Evolutionary conservation across 2,888 invertebrate genomes (phyloP), one percentile per base, ranked within the genome.

Genomic region (Rhabditoides inermis): DNA sequence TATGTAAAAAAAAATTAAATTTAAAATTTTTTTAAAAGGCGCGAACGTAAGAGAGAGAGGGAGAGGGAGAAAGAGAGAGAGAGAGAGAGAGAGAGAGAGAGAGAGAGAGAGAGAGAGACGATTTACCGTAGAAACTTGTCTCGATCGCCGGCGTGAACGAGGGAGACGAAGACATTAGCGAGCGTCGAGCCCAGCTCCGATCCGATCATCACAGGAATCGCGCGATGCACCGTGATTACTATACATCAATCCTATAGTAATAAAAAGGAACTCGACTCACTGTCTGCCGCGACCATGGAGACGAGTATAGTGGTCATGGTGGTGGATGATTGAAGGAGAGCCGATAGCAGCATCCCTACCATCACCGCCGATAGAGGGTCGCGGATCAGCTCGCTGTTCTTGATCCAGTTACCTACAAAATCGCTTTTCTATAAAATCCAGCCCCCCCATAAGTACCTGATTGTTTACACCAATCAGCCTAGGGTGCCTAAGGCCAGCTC

Each of bases 131-230:
- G n/a, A n/a, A n/a, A 62, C 51, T 61, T 58, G 46, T 56, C 55
- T 2, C 57, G 61, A 49, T 66, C 56, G 18, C 50, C 80, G 63
- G 68, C 82, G 66, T 80, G 79, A 0, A 76, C 77, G 55, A 82
- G 66, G 5, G 79, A 77, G 10, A 82, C 81, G 41, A 83, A 76
- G 2, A 81, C 81, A 68, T 81, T 82, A 39, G 82, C 82, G 18
- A 82, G 77, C 2, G 81, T 81, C 0, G 82, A 82, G 27, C 82
- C 82, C 54, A 83, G 78, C 63, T 82, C 82, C 35, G 82, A 79
- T 0, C 82, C 82, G 79, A 82, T 81, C 57, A 83, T 78, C 48
- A 82, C 79, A 2, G 81, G 81, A 49, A 82, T 80, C 4, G 82
- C 82, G 20, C 71, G 69, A 46, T 73, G 67, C 0, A 80, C 79